Base-by-base conservation (phyloP, 2,797 vertebrate species). In the Dryobates pubescens region DNA sequence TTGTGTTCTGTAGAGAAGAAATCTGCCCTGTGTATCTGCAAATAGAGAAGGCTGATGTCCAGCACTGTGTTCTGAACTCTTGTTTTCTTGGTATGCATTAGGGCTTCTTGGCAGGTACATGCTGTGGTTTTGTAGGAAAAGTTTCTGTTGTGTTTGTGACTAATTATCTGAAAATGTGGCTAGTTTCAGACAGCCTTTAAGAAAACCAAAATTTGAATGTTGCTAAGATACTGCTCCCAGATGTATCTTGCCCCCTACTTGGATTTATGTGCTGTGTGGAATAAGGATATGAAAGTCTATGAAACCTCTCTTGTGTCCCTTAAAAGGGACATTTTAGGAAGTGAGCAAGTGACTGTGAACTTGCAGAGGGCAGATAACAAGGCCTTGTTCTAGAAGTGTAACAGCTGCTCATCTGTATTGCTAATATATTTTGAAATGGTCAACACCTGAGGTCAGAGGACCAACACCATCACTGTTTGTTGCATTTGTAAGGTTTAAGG, bases 401-500 rank as follows among this genome's bases (percentile, higher is more conserved):
- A 27, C 8, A 75, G 38, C 18, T 72, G 17, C n/a, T 79, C 18
- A 0, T 7, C 0, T 20, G 27, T 45, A 5, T n/a, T 65, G 67
- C 57, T 81, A 12, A 24, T 53, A 0, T 3, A 9, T 67, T 83
- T 65, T 76, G 47, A 62, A 83, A 49, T 54, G 57, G 12, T 65
- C 34, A 27, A 0, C 78, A 36, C 17, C 56, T 29, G 19, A 41
- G 53, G 38, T 38, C 38, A 38, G 38, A 36, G n/a, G 30, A 29
- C 7, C 30, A 54, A 1, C 2, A 5, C 23, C 3, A 8, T 1
- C 45, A 5, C 36, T 69, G 2, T 17, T 0, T 19, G 17, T 32
- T 76, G 51, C 16, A 6, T 53, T 86, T 69, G 24, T 51, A 63
- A 29, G 57, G 43, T 11, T 20, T n/a, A 11, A 43, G 24, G 20